A percentile compares a stretch with the other conserved stretches of the same genome.
phyloP scores from a whole-genome alignment of 2,888 invertebrate species.

The Lamproptera curius region DNA sequence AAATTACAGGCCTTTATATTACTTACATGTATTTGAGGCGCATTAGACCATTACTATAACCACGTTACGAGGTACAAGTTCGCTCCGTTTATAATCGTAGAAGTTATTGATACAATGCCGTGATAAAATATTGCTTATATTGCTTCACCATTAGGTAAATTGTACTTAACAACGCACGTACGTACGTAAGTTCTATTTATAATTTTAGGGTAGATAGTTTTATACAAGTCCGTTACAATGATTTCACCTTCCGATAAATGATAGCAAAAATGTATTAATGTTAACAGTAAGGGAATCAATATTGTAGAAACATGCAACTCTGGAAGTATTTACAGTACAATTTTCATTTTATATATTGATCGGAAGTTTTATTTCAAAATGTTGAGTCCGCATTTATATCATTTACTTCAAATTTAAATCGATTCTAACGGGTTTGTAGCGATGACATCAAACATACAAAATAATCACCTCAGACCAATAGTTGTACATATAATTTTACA shows the following conservation, averaged over 20 bases:
- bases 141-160: constrained; percentile 51
- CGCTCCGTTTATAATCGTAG: constrained; percentile 52
- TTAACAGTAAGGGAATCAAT: constrained; percentile 13
- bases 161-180: constrained; percentile 44
- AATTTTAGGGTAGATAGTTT: constrained; percentile 40
- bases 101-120: constrained; percentile 47
- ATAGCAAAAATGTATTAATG: constrained; percentile 11
- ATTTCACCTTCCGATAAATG: constrained; percentile 17
- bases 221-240: constrained; percentile 26
- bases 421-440: background rate
- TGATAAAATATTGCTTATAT: constrained; percentile 57
- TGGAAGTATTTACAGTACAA: constrained; percentile 15
- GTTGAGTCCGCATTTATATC: too few species aligned
- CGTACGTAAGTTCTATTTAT: constrained; percentile 45
- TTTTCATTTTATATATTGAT: background rate
- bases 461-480: background rate
- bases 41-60: constrained; percentile 45
- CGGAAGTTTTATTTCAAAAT: constrained; percentile 1
- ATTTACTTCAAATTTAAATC: too few species aligned
- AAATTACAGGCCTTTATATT: constrained; percentile 72
- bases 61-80: constrained; percentile 47
- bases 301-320: constrained; percentile 4
- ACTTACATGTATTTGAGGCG: constrained; percentile 58
- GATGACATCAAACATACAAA: background rate
- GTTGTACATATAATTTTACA: background rate